Conservation (phyloP, 2,888 invertebrate genomes). For the Suillia variegata region DNA sequence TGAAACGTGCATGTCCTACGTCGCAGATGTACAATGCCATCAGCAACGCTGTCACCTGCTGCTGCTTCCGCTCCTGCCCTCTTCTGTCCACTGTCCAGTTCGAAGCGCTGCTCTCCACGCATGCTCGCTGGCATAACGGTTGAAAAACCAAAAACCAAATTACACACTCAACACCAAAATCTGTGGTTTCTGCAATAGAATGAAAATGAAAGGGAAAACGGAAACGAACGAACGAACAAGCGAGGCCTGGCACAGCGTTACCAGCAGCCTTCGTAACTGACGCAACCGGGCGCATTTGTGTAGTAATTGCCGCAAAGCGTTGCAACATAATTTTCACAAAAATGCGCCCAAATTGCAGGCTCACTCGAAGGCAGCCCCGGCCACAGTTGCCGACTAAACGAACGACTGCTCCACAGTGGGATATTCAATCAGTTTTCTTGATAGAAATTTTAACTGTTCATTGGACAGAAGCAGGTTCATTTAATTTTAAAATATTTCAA, state of each 20-base stretch:
- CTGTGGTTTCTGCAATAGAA: background rate
- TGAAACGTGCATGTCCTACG: no score
- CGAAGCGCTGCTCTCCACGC: conserved; percentile 11
- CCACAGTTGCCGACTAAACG: background rate
- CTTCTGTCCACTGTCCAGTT: no score
- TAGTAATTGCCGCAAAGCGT: conserved; percentile 6
- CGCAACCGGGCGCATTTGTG: background rate
- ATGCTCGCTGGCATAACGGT: background rate
- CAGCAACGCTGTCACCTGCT: no score
- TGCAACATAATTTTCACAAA: conserved; percentile 5
- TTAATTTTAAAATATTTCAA: no score
- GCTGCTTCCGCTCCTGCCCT: no score
- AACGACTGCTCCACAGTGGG: background rate
- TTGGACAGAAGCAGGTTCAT: no score
- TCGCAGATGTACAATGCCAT: no score
- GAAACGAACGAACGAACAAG: no score
- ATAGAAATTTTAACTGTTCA: no score
- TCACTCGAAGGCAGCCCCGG: background rate
- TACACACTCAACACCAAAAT: background rate
- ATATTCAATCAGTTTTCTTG: no score
- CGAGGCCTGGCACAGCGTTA: no score
- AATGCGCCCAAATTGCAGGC: conserved; percentile 3
- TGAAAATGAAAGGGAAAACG: background rate
- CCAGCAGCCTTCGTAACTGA: no score
- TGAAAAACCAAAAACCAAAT: background rate